Base-by-base conservation (phyloP, 2,888 invertebrate genomes). In the Furcula furcula region DNA sequence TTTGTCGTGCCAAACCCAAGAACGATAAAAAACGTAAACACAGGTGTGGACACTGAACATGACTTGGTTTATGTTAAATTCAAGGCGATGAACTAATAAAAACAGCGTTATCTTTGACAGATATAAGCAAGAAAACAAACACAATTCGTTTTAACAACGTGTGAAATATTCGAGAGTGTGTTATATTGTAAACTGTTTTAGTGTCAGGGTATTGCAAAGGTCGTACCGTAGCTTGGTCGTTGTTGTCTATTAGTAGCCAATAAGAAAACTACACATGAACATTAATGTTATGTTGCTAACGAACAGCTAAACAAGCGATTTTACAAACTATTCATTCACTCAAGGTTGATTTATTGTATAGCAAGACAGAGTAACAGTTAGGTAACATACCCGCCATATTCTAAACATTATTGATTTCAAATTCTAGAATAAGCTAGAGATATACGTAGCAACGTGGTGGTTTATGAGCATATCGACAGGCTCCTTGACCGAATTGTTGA, bases 71-170 rank as follows among this genome's bases (percentile, higher is more conserved):
- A 61, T 62, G 61, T 58, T 55, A 38, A 46, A 53, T 53, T 62
- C 82, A 85, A 84, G 85, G 84, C 76, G 75, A 65, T 41, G 47
- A 32, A 43, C 43, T 48, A 56, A 58, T 47, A 42, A 56, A 57
- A 45, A 35, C 36, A 42, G 39, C 59, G 53, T 76, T 75, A 77
- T 73, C 75, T 62, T 39, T 39, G 36, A 40, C 55, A 47, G 57
- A 61, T 55, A 61, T 29, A 46, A 34, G 42, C 34, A 48, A 33
- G 32, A 51, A 46, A 40, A 52, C 42, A 58, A 51, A 58, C 38
- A 38, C 36, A 40, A 55, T 40, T 52, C 46, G 47, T 43, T 36
- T 34, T n/a, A 40, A 41, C 45, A 14, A 50, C 23, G 42, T 40
- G 56, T 48, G 52, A 61, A 57, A 54, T 54, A 51, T 54, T 45